phyloP scores from a whole-genome alignment of 2,888 invertebrate genomes.

The Galerucella nymphaeae region DNA sequence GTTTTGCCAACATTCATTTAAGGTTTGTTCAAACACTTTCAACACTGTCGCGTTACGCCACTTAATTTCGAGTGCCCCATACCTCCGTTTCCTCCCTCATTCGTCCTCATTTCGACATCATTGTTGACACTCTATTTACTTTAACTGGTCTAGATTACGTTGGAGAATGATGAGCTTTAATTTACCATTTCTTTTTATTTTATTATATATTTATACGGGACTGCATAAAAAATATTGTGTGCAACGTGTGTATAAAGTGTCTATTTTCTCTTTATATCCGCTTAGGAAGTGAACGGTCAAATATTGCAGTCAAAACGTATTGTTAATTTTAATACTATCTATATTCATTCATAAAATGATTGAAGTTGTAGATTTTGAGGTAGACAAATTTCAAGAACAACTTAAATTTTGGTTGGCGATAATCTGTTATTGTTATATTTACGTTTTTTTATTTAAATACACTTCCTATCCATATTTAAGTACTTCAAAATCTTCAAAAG shows the following conservation, averaged over 20 bases:
- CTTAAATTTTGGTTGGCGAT: neutral
- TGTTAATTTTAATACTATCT: neutral
- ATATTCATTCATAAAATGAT: neutral
- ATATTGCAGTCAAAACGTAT: neutral
- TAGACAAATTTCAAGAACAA: neutral
- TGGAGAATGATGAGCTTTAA: neutral
- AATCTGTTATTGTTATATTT: neutral
- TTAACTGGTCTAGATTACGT: slow-evolving; percentile 19
- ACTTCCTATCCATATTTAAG: neutral
- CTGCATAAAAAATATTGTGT: no score
- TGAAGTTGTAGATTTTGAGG: neutral
- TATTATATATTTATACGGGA: no score
- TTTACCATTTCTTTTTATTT: no score
- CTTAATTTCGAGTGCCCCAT: slow-evolving; percentile 38
- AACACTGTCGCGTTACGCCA: slow-evolving; percentile 41
- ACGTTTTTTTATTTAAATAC: neutral
- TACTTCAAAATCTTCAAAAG: neutral
- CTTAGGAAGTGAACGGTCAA: neutral
- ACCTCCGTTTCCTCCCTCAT: slow-evolving; percentile 36
- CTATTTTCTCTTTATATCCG: neutral
- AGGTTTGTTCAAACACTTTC: slow-evolving; percentile 47
- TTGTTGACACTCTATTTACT: slow-evolving; percentile 27
- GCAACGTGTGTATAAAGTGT: no score
- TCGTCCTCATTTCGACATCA: slow-evolving; percentile 26
- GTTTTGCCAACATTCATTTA: slow-evolving; percentile 49